Evolutionary conservation across 2,797 vertebrate species (phyloP).

Genomic region (Parotocinclus haroldoi): DNA sequence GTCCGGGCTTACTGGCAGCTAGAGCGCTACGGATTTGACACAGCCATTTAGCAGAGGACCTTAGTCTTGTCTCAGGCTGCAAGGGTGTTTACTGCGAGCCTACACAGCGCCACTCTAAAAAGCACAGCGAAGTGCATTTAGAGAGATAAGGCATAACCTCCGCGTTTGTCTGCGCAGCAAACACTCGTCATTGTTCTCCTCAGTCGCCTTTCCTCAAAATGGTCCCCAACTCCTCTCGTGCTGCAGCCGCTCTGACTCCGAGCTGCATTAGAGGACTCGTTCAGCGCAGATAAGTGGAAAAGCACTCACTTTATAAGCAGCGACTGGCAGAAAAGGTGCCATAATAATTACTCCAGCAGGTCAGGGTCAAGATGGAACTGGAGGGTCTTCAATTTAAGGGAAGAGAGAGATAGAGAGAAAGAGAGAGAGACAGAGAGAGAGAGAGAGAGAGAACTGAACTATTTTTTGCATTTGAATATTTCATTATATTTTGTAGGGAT

Average conservation of each 20-base stretch:
- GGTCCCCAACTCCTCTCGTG: slow-evolving; percentile 16
- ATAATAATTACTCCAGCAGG: slow-evolving; percentile 48
- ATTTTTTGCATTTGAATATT: too few relatives aligned
- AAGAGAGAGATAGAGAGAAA: too few relatives aligned
- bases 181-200: slow-evolving; percentile 15
- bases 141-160: not conserved
- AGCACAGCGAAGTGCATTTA: not conserved
- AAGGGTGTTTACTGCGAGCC: not conserved
- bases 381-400: not conserved
- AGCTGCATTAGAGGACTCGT: slow-evolving; percentile 60
- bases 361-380: slow-evolving; percentile 12
- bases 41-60: not conserved
- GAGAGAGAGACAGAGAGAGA: not conserved
- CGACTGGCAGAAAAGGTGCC: slow-evolving; percentile 39
- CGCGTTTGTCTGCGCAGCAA: not conserved
- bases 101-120: not conserved
- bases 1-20: not conserved
- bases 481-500: too few relatives aligned
- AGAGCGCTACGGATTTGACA: not conserved
- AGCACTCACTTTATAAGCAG: slow-evolving; percentile 48
- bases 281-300: slow-evolving; percentile 57
- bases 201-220: not conserved
- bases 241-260: slow-evolving; percentile 45
- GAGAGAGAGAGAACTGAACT: too few relatives aligned
- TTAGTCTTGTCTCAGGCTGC: too few relatives aligned